phyloP scores from a whole-genome alignment of 64 coral and sea anemone species.

The Exaiptasia diaphana region DNA sequence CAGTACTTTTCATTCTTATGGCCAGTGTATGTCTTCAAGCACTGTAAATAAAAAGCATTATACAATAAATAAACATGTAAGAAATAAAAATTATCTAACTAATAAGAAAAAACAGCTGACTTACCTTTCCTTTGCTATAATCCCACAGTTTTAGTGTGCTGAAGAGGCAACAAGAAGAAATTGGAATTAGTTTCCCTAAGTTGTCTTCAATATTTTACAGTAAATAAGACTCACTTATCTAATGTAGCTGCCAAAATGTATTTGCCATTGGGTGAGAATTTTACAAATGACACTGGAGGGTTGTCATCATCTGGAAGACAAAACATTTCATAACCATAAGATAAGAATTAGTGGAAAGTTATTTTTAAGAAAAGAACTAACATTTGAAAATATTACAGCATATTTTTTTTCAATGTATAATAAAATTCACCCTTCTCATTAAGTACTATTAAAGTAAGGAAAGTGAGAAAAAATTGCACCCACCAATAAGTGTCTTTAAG shows the following conservation, averaged over 20 bases:
- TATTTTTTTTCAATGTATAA: no score
- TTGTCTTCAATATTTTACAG: background rate
- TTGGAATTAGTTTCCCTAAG: background rate
- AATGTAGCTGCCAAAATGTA: conserved; percentile 95
- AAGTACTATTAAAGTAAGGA: no score
- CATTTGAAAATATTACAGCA: no score
- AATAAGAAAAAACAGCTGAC: background rate
- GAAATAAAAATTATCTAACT: background rate
- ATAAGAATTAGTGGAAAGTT: background rate
- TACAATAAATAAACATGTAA: background rate
- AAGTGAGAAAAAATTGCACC: background rate
- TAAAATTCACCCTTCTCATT: no score
- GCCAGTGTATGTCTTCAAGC: conserved; percentile 94
- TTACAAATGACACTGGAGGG: conserved; percentile 97
- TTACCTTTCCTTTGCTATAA: conserved; percentile 96
- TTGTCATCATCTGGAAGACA: conserved; percentile 88
- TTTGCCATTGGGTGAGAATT: conserved; percentile 99
- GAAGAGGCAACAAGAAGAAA: background rate
- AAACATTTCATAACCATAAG: background rate
- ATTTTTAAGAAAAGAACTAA: no score
- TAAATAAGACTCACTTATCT: conserved; percentile 66
- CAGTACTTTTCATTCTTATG: conserved; percentile 99
- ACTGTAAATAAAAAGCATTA: conserved; percentile 25
- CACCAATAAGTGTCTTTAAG: conserved; percentile 96
- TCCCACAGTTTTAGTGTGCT: conserved; percentile 99